Evolutionary conservation across 2,797 vertebrate species (phyloP), one percentile per base, ranked within the genome.

Genomic region (Phyllotis vaccarum): DNA sequence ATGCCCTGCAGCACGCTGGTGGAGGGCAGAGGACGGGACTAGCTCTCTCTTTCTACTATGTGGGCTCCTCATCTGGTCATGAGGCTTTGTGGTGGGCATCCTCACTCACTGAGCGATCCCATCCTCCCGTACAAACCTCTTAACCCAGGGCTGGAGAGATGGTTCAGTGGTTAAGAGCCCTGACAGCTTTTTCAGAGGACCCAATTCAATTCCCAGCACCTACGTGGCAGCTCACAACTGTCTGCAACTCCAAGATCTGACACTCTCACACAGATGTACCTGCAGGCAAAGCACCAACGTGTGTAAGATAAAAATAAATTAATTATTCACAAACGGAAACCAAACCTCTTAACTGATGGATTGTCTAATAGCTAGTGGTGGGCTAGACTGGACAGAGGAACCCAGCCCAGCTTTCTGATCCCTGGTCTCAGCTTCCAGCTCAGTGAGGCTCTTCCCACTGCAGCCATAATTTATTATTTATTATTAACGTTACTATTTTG

Each of bases 1-100:
- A 31, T 0, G 10, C 43, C 19, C 0, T 3, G 6, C 19, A 24
- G 14, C 5, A 12, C 62, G 0, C 34, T 1, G 46, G n/a, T 12
- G 19, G 64, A 40, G 2, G 49, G 13, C 83, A 54, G 64, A 37
- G 64, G 64, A 37, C 46, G 17, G 85, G 54, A n/a, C 17, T 11
- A n/a, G 2, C 7, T 72, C 49, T 72, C 34, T 29, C 24, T 31
- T 16, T 52, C 64, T 37, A 11, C 14, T 6, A 2, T 37, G 14
- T 12, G 66, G 82, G n/a, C 37, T 34, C 66, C 83, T 37, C 21
- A 37, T 24, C 54, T 11, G n/a, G 12, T 37, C 21, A 14, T 80
- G 21, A 58, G 78, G 8, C 49, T n/a, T 52, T 49, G 82, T 11
- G 62, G 31, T 2, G 5, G 37, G 13, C 0, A 0, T 0, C 21